phyloP scores from a whole-genome alignment of 1,140 invertebrate genomes.

The Eubasilissa regina region DNA sequence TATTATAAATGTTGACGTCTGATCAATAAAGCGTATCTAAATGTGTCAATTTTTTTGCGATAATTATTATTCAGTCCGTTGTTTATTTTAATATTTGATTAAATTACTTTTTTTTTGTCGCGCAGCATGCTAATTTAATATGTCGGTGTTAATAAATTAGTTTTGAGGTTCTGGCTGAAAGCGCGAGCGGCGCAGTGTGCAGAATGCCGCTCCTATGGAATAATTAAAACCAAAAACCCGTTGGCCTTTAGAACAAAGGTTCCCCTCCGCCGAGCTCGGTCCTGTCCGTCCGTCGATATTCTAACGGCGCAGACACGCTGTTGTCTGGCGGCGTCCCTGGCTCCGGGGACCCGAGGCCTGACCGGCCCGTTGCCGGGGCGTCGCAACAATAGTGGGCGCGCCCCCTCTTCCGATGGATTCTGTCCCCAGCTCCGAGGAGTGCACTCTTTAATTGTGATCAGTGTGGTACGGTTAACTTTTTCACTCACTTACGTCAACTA shows the following conservation, averaged over 20 bases:
- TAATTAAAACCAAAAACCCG: constrained; percentile 39
- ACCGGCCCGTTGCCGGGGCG: background rate
- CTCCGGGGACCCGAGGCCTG: background rate
- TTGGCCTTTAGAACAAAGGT: constrained; percentile 39
- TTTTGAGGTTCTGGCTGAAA: background rate
- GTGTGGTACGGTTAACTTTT: no score
- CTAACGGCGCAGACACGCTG: constrained; percentile 16
- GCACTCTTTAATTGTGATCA: no score
- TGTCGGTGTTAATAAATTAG: background rate
- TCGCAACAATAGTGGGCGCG: no score
- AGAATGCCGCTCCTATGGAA: constrained; percentile 25
- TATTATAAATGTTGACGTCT: no score
- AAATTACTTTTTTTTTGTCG: background rate
- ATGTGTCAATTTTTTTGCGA: no score
- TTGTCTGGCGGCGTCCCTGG: background rate
- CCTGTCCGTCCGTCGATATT: constrained; percentile 4
- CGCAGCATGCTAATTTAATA: no score
- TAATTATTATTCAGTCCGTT: background rate
- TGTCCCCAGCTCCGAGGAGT: no score
- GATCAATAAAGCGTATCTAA: no score
- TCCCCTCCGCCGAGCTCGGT: background rate
- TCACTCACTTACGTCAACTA: no score
- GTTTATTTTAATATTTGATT: constrained; percentile 4
- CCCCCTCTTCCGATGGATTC: no score
- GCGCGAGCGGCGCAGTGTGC: background rate